Evolutionary conservation across 2,888 invertebrate species (phyloP).

Genomic region (Ormyrus labotus): DNA sequence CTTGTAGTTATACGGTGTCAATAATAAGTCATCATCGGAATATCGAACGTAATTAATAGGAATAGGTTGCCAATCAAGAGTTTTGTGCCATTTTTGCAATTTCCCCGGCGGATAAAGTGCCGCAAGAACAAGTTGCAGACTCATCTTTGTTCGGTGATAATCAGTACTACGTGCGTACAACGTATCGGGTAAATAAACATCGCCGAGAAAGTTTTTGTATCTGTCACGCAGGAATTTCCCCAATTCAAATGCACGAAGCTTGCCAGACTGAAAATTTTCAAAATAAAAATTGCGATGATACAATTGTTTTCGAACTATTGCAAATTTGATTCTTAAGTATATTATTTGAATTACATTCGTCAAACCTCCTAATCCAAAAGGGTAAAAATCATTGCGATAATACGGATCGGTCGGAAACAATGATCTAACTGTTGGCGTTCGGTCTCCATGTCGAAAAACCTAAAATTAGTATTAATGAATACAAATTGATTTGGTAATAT

Average conservation of each 20-base stretch:
- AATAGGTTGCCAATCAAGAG: conserved; percentile 82
- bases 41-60: conserved; percentile 34
- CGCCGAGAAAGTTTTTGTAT: conserved; percentile 76
- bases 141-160: conserved; percentile 85
- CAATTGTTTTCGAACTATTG: not conserved
- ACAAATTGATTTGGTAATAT: not conserved
- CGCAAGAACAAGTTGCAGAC: conserved; percentile 81
- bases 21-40: conserved; percentile 49
- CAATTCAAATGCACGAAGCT: conserved; percentile 76
- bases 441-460: conserved; percentile 54
- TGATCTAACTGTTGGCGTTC: conserved; percentile 29
- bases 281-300: not conserved
- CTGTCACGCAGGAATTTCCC: conserved; percentile 76
- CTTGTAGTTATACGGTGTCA: no score
- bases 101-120: conserved; percentile 81
- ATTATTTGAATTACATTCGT: conserved; percentile 77
- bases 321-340: not conserved
- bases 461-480: not conserved
- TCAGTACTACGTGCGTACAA: conserved; percentile 79
- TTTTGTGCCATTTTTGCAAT: conserved; percentile 78
- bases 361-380: conserved; percentile 77
- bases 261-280: conserved; percentile 75
- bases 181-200: conserved; percentile 73
- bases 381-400: conserved; percentile 39
- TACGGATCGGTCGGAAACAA: conserved; percentile 41